Percentiles rank a stretch among this genome's conserved stretches.
Evolutionary conservation across 1,140 invertebrate genomes (phyloP).

Genomic region (Parasteatoda tepidariorum): DNA sequence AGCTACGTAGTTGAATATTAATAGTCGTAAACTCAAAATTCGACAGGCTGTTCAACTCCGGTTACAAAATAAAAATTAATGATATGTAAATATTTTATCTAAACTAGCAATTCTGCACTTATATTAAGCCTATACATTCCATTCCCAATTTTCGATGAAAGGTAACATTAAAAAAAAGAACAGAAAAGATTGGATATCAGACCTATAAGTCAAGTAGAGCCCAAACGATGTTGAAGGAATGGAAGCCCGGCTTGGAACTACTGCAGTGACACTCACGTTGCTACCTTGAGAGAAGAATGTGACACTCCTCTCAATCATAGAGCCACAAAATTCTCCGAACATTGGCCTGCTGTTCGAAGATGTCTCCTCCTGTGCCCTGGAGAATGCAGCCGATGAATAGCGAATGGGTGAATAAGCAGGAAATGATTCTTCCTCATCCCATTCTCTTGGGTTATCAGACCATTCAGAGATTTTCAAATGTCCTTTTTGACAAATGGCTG

Average conservation of each 20-base stretch:
- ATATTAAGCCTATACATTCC: too few relatives aligned
- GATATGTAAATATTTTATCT: too few relatives aligned
- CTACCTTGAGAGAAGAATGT: constrained; percentile 61
- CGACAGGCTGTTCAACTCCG: too few relatives aligned
- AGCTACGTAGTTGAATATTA: too few relatives aligned
- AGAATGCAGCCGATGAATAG: constrained; percentile 23
- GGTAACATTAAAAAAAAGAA: too few relatives aligned
- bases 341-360: neutral
- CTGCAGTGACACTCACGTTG: constrained; percentile 60
- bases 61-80: too few relatives aligned
- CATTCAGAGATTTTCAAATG: constrained; percentile 59
- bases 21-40: too few relatives aligned
- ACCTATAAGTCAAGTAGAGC: constrained; percentile 62
- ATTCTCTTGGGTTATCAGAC: constrained; percentile 21
- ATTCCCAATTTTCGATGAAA: too few relatives aligned
- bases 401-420: constrained; percentile 9
- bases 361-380: constrained; percentile 14
- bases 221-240: constrained; percentile 59
- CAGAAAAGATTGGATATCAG: too few relatives aligned
- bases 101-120: too few relatives aligned
- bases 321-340: constrained; percentile 62
- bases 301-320: constrained; percentile 61
- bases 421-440: neutral
- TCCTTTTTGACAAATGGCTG: constrained; percentile 56
- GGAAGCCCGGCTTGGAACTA: constrained; percentile 62